phyloP scores from a whole-genome alignment of 2,113 vertebrate genomes.

The Callipepla squamata region DNA sequence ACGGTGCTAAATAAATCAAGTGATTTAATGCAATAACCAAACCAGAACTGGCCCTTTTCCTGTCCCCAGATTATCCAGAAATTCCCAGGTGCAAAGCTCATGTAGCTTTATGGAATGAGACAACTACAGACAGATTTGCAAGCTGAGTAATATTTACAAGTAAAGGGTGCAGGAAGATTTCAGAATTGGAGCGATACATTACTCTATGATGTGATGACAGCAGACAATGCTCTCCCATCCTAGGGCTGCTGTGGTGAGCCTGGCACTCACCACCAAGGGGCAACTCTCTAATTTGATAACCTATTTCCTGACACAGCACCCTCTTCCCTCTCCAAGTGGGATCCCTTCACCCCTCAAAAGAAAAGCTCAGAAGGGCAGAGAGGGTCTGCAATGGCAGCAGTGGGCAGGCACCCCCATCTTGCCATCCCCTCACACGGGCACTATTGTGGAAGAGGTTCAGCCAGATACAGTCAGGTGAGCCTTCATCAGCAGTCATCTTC shows the following conservation, averaged over 20 bases:
- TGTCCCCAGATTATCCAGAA: background rate
- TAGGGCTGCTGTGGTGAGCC: background rate
- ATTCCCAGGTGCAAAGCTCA: background rate
- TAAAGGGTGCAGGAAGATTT: background rate
- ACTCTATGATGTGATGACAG: background rate
- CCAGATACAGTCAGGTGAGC: background rate
- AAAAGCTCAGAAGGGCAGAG: background rate
- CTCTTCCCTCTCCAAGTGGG: background rate
- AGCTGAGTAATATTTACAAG: background rate
- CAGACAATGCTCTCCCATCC: background rate
- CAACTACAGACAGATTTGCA: background rate
- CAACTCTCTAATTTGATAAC: background rate
- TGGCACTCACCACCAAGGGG: accelerated
- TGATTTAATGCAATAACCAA: background rate
- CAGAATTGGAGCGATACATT: background rate
- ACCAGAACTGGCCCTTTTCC: background rate
- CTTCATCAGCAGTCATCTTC: background rate
- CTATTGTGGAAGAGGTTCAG: background rate
- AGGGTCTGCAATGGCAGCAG: background rate
- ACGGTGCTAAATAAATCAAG: background rate
- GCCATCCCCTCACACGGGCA: background rate
- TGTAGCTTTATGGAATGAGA: background rate
- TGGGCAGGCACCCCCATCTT: background rate
- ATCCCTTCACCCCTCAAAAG: background rate
- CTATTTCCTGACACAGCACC: background rate